phyloP scores from a whole-genome alignment of 2,888 invertebrate species.

The Ophion obscuratus region DNA sequence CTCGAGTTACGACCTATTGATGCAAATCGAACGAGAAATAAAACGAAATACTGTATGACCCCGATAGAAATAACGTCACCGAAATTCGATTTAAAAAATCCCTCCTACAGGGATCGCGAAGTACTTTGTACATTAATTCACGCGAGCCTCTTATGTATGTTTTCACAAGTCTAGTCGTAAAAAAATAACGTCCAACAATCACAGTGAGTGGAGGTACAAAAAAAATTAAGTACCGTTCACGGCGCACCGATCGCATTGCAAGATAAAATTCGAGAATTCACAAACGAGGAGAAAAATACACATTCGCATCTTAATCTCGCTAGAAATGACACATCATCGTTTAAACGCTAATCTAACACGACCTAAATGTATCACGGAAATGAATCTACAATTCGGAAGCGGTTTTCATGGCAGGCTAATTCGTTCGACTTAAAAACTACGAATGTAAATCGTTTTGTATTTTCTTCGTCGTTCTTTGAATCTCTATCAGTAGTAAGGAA shows the following conservation, averaged over 20 bases:
- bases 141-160: constrained; percentile 54
- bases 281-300: constrained; percentile 2
- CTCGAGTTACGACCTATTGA: not conserved
- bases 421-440: constrained; percentile 32
- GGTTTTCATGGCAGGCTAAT: constrained; percentile 36
- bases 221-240: constrained; percentile 24
- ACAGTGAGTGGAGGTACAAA: not conserved
- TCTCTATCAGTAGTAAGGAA: constrained; percentile 8
- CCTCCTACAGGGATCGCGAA: constrained; percentile 35
- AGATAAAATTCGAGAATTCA: constrained; percentile 7
- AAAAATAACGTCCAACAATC: constrained; percentile 11
- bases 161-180: constrained; percentile 23
- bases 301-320: not conserved
- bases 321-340: constrained; percentile 46
- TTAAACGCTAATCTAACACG: constrained; percentile 37
- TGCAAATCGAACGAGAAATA: constrained; percentile 15
- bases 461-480: not conserved
- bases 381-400: constrained; percentile 54
- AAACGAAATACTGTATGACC: constrained; percentile 51
- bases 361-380: constrained; percentile 47
- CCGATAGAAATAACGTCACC: constrained; percentile 37
- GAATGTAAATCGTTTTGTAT: constrained; percentile 6
- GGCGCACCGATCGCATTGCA: constrained; percentile 5
- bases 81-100: constrained; percentile 25
- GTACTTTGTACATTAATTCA: constrained; percentile 62